phyloP scores from a whole-genome alignment of 2,113 vertebrate species.

The Corythornis cristatus region DNA sequence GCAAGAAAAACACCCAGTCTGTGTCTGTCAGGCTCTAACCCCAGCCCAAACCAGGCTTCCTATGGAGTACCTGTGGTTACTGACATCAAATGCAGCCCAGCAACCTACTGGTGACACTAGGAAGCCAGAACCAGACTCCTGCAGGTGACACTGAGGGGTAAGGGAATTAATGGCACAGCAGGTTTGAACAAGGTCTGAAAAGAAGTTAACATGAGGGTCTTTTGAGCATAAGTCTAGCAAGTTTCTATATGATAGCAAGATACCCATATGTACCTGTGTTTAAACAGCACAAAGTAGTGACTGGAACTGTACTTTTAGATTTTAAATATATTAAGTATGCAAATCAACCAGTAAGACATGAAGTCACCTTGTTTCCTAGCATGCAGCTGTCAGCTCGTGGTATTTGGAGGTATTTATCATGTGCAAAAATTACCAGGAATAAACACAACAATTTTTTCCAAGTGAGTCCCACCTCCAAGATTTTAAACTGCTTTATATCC shows the following conservation, averaged over 20 bases:
- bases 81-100: background rate
- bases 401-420: background rate
- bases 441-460: background rate
- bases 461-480: background rate
- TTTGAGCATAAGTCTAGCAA: background rate
- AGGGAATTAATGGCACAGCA: too few relatives aligned
- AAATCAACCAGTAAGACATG: background rate
- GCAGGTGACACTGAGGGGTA: background rate
- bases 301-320: background rate
- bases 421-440: background rate
- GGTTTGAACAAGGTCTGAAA: background rate
- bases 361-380: background rate
- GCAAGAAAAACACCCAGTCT: rapidly evolving
- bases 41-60: background rate
- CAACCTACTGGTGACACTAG: too few relatives aligned
- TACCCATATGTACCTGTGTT: background rate
- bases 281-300: background rate
- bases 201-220: background rate
- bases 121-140: too few relatives aligned
- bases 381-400: background rate
- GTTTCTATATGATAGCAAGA: background rate
- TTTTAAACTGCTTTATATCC: background rate
- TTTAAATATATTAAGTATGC: background rate
- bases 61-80: rapidly evolving
- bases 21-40: background rate